Evolutionary conservation across 2,888 invertebrate genomes (phyloP), one percentile per base, ranked within the genome.

Genomic region (Sturmia bella): DNA sequence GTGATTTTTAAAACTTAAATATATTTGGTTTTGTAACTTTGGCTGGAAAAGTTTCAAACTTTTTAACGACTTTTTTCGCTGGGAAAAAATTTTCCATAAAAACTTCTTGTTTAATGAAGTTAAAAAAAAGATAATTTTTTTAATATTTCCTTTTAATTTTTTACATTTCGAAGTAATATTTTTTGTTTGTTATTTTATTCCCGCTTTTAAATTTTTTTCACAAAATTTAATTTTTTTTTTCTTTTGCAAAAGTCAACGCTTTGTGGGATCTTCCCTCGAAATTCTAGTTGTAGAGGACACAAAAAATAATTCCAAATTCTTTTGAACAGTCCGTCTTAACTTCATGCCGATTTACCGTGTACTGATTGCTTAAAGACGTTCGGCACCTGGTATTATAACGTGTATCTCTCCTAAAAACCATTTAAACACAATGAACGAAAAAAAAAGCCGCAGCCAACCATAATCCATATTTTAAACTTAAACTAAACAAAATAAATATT

Each of bases 301-400:
- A 70, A 56, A 39, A 63, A 45, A 32, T 56, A 56, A 59, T 52
- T 68, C 32, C 21, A 43, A 48, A 24, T 52, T 12, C 13, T 21
- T 15, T 43, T 24, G 4, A 32, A 43, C 27, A 54, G 52, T 45
- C 84, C 83, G 89, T 87, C 89, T 89, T 86, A 87, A 89, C 90
- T 88, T 88, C 86, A 86, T 87, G 89, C 89, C 89, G 87, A 87
- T 87, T 87, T 89, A 88, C 87, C 87, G 88, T 86, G 87, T 87
- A 90, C 90, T 90, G 90, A 90, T 87, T 89, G 87, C 86, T 87
- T 86, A 86, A 88, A 87, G 87, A 86, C 88, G 87, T 86, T 87
- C 87, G 87, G 86, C 87, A 87, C 88, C 89, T 87, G 87, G 88
- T 90, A 90, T 89, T 89, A 89, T 89, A 89, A 88, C 85, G 88